These are phyloP conservation scores for Zeugodacus cucurbitae DNA, from an alignment of 1,140 invertebrate species.

Conservation along the genomic window DNA sequence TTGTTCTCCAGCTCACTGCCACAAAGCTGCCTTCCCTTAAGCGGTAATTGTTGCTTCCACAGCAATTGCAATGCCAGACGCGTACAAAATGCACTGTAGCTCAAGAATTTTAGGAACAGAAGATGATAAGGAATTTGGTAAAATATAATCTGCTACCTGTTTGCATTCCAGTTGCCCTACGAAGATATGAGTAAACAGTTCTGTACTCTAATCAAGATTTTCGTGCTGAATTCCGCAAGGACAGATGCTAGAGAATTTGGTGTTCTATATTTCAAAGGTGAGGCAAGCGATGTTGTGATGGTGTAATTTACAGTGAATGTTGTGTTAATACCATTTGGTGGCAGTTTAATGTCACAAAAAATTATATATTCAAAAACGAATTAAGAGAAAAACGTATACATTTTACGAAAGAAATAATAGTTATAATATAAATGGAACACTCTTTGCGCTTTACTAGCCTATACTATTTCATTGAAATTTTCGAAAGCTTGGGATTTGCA, in stretches of 20 bases:
- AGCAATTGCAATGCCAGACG: not conserved
- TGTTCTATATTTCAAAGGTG: not conserved
- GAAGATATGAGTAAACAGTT: constrained; percentile 61
- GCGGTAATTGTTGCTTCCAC: not conserved
- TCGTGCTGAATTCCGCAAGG: not conserved
- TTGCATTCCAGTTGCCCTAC: not conserved
- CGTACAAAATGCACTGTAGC: not conserved
- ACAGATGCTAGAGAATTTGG: not conserved
- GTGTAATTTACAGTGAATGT: constrained; percentile 53
- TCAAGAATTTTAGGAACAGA: not conserved
- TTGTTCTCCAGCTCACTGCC: not conserved
- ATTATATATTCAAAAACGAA: constrained; percentile 57
- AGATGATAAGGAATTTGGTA: not conserved
- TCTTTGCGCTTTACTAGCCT: too few relatives aligned
- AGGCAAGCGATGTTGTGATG: not conserved
- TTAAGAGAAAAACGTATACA: constrained; percentile 49
- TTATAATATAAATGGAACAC: not conserved
- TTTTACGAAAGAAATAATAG: not conserved
- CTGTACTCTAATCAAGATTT: constrained; percentile 63
- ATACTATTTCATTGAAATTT: too few relatives aligned
- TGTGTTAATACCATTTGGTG: constrained; percentile 62
- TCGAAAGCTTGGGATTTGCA: too few relatives aligned
- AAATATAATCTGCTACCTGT: constrained; percentile 3
- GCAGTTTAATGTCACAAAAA: constrained; percentile 59
- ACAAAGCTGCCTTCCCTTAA: not conserved